Percentiles rank a stretch among this genome's conserved stretches.
phyloP scores from a whole-genome alignment of 1,140 invertebrate genomes.

The Heliconius nattereri region DNA sequence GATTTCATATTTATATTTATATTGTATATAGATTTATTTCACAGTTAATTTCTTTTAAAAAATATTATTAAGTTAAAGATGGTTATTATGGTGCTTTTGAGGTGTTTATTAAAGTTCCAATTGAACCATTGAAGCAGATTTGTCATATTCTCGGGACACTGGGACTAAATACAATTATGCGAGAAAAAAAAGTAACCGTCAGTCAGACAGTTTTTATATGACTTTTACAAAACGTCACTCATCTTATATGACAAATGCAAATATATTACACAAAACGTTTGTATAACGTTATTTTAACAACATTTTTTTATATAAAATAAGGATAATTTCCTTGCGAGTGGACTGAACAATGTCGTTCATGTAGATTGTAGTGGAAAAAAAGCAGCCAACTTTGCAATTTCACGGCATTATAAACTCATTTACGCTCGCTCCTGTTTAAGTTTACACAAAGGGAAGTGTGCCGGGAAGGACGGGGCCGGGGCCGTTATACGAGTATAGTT shows the following conservation, averaged over 20 bases:
- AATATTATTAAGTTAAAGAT: too few species aligned
- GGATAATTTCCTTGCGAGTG: constrained; percentile 24
- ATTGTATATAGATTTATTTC: too few species aligned
- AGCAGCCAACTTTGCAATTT: constrained; percentile 46
- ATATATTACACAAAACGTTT: constrained; percentile 13
- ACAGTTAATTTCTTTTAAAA: neutral
- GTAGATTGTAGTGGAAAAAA: constrained; percentile 34
- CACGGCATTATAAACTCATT: constrained; percentile 57
- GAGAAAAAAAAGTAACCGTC: too few species aligned
- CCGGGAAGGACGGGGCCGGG: neutral
- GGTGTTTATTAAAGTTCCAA: neutral
- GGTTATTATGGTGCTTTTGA: too few species aligned
- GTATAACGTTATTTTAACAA: constrained; percentile 1
- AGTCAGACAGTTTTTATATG: neutral
- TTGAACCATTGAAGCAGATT: neutral
- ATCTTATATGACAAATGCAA: neutral
- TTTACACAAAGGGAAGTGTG: constrained; percentile 50
- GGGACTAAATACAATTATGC: neutral
- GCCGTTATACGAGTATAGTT: neutral
- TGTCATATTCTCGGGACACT: neutral
- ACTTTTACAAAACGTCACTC: neutral
- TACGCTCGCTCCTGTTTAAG: constrained; percentile 40
- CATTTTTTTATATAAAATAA: constrained; percentile 17
- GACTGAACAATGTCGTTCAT: constrained; percentile 39
- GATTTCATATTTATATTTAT: too few species aligned